Evolutionary conservation across 2,797 vertebrate genomes (phyloP).

Genomic region (Otus scops): DNA sequence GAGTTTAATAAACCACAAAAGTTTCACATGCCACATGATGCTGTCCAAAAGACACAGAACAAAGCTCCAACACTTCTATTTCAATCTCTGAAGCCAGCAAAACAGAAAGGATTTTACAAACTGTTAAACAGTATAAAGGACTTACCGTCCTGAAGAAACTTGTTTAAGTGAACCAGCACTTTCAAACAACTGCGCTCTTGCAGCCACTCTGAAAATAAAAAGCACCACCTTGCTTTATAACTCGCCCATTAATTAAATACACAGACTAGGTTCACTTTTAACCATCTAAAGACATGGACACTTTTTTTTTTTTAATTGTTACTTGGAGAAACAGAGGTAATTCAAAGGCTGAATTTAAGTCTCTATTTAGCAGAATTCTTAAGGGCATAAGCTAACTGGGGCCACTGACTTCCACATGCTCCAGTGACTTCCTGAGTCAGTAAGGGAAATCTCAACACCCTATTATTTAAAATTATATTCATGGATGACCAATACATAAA

Average conservation of each 20-base stretch:
- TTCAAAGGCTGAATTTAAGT: neutral
- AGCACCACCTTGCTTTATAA: conserved; percentile 9
- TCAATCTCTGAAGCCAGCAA: neutral
- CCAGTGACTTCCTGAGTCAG: neutral
- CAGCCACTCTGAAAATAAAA: conserved; percentile 86
- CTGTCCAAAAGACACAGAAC: neutral
- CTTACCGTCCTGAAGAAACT: conserved; percentile 81
- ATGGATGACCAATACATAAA: neutral
- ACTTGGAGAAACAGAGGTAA: neutral
- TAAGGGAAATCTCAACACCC: neutral
- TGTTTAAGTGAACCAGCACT: conserved; percentile 79
- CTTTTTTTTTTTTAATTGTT: neutral
- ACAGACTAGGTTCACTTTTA: neutral
- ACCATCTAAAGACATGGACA: neutral
- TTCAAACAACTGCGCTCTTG: conserved; percentile 89
- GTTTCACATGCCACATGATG: neutral
- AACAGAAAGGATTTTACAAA: neutral
- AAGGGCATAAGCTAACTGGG: neutral
- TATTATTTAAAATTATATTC: neutral
- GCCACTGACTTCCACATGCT: neutral
- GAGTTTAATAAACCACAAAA: neutral
- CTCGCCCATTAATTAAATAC: neutral
- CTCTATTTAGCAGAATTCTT: neutral
- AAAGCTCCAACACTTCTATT: neutral
- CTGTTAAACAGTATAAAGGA: conserved; percentile 24